Evolutionary conservation across 1,140 invertebrate species (phyloP), one percentile per base, ranked within the genome.

Genomic region (Pomacea maculata): DNA sequence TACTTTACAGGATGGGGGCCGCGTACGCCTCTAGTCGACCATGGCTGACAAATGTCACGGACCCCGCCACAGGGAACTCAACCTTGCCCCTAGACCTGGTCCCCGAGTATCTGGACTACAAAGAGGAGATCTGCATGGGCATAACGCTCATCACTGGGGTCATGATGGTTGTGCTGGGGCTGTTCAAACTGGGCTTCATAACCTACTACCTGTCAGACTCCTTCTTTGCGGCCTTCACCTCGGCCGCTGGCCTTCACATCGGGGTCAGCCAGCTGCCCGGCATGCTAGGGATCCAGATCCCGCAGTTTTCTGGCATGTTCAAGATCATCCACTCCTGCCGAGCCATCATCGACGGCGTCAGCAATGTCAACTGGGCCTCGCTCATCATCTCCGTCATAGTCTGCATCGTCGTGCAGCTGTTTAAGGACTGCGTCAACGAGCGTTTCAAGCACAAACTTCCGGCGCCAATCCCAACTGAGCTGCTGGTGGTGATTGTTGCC

Each of bases 191-290:
- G 76, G 97, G 97, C 8, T 94, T 95, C 52, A 93, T 98, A 79
- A 95, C 95, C 17, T 94, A 95, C 0, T 93, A 98, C 63, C 92
- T 99, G 14, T 97, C 96, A 1, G 96, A 98, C 87, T 95, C 96
- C 1, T 93, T 99, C 81, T 95, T 98, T 1, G 96, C 95, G 84
- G 96, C 96, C 1, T 98, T 98, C 88, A 98, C 96, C 1, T 97
- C 96, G 0, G 97, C 95, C 3, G 96, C 97, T 9, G 96, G 96
- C 0, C 92, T 97, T 80, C 96, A 98, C 86, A 97, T 98, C 14
- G 91, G 97, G n/a, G 94, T 95, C 0, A 97, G 96, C 9, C 97
- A 98, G 92, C 91, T 98, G 3, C 97, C 96, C 88, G 95, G 96
- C 90, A 92, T 98, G 0, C 92, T 98, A 77, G 97, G 97, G 1